A percentile compares a stretch with the other conserved stretches of the same genome.
These are phyloP conservation scores for Halichondria panicea DNA, from an alignment of 37 sponge, comb jelly and placozoan genomes.

Conservation along the genomic window DNA sequence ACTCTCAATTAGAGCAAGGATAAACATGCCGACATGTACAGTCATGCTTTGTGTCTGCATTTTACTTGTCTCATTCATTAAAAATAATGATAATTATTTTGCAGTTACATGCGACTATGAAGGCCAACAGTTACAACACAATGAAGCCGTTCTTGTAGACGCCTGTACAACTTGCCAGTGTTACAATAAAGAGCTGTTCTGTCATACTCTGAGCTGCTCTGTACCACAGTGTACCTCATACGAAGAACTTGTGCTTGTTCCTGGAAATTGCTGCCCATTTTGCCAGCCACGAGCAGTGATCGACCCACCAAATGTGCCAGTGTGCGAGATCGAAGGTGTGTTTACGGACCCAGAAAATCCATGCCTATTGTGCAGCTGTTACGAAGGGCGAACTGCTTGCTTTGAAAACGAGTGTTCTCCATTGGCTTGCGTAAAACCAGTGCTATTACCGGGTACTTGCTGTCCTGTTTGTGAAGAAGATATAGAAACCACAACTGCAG, in stretches of 20 bases:
- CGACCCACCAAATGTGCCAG: neutral
- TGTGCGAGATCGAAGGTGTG: neutral
- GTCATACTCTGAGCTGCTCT: too few relatives aligned
- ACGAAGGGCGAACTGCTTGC: neutral
- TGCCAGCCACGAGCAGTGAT: neutral
- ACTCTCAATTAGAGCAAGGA: too few relatives aligned
- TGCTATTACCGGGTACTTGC: neutral
- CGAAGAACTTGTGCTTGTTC: neutral
- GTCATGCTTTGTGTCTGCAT: too few relatives aligned
- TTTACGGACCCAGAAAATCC: neutral
- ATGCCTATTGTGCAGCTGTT: neutral
- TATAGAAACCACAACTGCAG: neutral
- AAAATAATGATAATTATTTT: too few relatives aligned
- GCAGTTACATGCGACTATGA: too few relatives aligned
- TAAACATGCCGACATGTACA: too few relatives aligned
- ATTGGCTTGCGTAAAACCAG: neutral
- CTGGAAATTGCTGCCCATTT: slow-evolving; percentile 33
- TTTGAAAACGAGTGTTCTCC: neutral
- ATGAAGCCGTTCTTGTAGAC: too few relatives aligned
- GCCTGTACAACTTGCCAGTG: too few relatives aligned
- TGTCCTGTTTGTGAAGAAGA: neutral
- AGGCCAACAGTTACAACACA: too few relatives aligned
- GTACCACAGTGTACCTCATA: too few relatives aligned
- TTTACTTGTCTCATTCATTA: too few relatives aligned
- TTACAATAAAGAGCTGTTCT: too few relatives aligned